Base-by-base conservation (phyloP, 2,113 vertebrate species). In the Rhynchomys soricoides region DNA sequence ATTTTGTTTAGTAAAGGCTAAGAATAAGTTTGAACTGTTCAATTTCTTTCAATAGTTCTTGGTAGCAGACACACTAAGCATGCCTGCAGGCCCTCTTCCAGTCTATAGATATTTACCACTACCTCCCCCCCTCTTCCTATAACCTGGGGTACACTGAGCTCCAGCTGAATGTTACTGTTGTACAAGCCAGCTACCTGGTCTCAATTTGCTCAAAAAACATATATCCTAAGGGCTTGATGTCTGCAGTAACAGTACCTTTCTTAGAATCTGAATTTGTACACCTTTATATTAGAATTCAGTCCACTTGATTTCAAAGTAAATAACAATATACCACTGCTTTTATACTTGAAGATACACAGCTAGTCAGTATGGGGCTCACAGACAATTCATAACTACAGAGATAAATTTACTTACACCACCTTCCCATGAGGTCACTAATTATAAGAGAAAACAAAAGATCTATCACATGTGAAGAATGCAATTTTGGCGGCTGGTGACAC, bases 1-100 rank as follows among this genome's bases (percentile, higher is more conserved):
- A 96, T 92, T 93, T 90, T 64, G 93, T 83, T 98, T 95, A 98
- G 74, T 96, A 95, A 97, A 97, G 8, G 48, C 31, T 82, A 74
- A 79, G 55, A 78, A 34, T 77, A 70, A 26, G 31, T 85, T 75
- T 73, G 73, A 92, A 48, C 43, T 66, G 22, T 78, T 79, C 31
- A 79, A 91, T 64, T 64, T 87, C 68, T 77, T 77, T 89, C 48
- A 86, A 12, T 1, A 74, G 66, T 82, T 90, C 74, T 68, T 64
- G 37, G 71, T 40, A 70, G 48, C 66, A 92, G 62, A 43, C 9
- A 88, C n/a, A 7, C 26, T 77, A 55, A 43, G 75, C 22, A 57
- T 10, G 45, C 19, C 77, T 91, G 73, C 0, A 3, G 29, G 59
- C 2, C 66, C 45, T 3, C 17, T 94, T 79, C 31, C 17, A 66